phyloP scores from a whole-genome alignment of 2,888 invertebrate genomes.

The Kuschelorhynchus macadamiae region DNA sequence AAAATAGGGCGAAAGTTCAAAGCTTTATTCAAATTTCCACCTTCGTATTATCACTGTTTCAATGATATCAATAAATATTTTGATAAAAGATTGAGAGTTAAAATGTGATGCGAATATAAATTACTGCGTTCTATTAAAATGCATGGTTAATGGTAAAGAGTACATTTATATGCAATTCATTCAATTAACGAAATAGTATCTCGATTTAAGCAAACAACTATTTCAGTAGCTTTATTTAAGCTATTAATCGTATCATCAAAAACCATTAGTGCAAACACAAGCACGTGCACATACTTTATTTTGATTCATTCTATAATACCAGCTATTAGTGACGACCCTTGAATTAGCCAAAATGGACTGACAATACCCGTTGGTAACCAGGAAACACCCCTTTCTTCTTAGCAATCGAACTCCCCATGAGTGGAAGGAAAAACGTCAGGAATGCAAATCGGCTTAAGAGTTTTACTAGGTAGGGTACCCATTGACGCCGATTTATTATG shows the following conservation, averaged over 20 bases:
- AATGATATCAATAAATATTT: no score
- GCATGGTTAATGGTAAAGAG: no score
- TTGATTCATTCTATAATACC: slow-evolving; percentile 21
- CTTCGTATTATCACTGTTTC: no score
- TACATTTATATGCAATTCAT: no score
- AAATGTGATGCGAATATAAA: no score
- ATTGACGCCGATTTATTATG: background rate
- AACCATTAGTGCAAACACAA: slow-evolving; percentile 20
- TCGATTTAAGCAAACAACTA: background rate
- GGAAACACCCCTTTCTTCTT: slow-evolving; percentile 45
- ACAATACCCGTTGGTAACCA: slow-evolving; percentile 35
- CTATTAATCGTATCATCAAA: slow-evolving; percentile 28
- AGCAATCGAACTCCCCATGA: slow-evolving; percentile 25
- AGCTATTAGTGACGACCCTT: slow-evolving; percentile 18
- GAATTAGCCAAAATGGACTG: slow-evolving; percentile 24
- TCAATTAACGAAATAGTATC: no score
- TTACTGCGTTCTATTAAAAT: no score
- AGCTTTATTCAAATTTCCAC: no score
- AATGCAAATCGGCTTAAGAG: slow-evolving; percentile 56
- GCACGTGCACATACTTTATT: slow-evolving; percentile 39
- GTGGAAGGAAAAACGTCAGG: slow-evolving; percentile 47
- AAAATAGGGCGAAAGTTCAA: no score
- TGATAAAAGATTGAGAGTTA: no score
- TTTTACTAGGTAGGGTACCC: background rate
- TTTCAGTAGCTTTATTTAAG: slow-evolving; percentile 10